Conservation (phyloP, 1,140 invertebrate species). For the Pseudomyrmex pallidus region DNA sequence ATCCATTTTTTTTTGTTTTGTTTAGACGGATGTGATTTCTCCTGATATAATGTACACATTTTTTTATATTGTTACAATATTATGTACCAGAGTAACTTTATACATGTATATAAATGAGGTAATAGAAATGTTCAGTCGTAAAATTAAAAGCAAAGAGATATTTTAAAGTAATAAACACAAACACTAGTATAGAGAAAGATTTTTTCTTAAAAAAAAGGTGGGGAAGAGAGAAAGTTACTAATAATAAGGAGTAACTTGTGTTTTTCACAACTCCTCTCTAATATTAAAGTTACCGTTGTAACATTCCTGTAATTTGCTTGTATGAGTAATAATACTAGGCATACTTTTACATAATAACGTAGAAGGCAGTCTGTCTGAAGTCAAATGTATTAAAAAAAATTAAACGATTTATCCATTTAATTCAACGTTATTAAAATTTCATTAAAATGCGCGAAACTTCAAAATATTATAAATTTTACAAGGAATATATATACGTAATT, state of each 20-base stretch:
- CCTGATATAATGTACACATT: constrained; percentile 46
- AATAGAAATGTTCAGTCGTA: constrained; percentile 79
- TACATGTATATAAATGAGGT: constrained; percentile 82
- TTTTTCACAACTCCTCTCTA: constrained; percentile 65
- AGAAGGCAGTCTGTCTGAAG: constrained; percentile 73
- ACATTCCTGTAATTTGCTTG: constrained; percentile 73
- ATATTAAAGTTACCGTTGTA: constrained; percentile 67
- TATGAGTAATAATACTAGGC: constrained; percentile 82
- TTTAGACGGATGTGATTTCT: constrained; percentile 75
- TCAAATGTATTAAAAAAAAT: constrained; percentile 14
- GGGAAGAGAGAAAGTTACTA: constrained; percentile 54
- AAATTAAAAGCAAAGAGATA: constrained; percentile 72
- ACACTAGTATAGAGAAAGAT: constrained; percentile 55
- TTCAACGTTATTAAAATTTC: too few relatives aligned
- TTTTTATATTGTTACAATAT: constrained; percentile 77
- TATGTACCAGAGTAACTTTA: constrained; percentile 80
- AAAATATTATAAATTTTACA: too few relatives aligned
- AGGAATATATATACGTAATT: too few relatives aligned
- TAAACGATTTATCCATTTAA: too few relatives aligned
- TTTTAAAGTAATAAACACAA: constrained; percentile 69
- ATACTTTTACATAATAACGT: constrained; percentile 77
- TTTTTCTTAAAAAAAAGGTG: constrained; percentile 31
- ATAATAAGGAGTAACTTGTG: constrained; percentile 69
- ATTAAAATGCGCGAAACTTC: too few relatives aligned
- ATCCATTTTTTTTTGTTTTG: constrained; percentile 71